Evolutionary conservation across 2,888 invertebrate species (phyloP), one percentile per base, ranked within the genome.

Genomic region (Fragum whitleyi): DNA sequence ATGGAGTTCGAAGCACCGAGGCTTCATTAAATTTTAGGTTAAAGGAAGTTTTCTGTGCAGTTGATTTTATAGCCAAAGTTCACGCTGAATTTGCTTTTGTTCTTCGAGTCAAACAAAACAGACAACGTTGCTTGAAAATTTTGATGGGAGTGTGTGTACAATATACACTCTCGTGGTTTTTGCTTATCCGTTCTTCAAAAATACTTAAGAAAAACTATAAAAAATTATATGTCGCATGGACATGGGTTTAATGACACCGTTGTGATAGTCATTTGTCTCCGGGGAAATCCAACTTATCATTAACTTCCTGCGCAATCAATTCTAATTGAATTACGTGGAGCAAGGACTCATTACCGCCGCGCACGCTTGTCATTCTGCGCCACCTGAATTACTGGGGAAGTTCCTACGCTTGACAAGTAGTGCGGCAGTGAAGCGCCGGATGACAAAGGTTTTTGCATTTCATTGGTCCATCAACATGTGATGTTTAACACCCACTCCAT

Each of bases 231-330:
- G 65, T 65, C 65, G 42, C 65, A 65, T 55, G 74, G 74, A 65
- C 74, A 65, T 36, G 59, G 72, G 67, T 61, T 59, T 53, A 59
- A 76, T 36, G 57, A 67, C 59, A 76, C 47, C 29, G 61, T 59
- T 53, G 69, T 62, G 73, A 73, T 69, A 62, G 79, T 79, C 82
- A 73, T 39, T 26, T 57, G 76, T 79, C 82, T 70, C 83, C 2
- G n/a, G 83, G 80, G 83, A 80, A 77, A 78, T 83, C 78, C 78
- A 42, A 73, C 65, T 72, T 75, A 83, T 76, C 83, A 78, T 83
- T 83, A 78, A 65, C 51, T 77, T 76, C 68, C 79, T 75, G 69
- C 61, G 80, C 72, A 85, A 85, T 85, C 81, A 79, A 81, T 81
- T 47, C 53, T 85, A 81, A 85, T 85, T 81, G 77, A 77, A 85